phyloP scores from a whole-genome alignment of 2,797 vertebrate genomes.

The Champsocephalus esox region DNA sequence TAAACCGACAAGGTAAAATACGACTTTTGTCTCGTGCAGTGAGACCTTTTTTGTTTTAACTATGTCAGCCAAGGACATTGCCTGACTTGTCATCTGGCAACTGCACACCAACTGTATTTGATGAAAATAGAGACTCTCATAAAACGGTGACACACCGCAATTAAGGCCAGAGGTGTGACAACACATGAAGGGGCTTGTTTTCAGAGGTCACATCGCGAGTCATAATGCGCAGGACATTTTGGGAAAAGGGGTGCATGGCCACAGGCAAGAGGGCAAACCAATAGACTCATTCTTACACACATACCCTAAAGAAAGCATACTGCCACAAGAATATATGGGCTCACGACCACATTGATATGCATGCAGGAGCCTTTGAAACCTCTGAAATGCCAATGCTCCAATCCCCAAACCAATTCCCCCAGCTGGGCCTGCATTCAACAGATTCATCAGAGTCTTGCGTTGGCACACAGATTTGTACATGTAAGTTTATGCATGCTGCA shows the following conservation, averaged over 20 bases:
- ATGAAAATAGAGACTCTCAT: constrained; percentile 68
- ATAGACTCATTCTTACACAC: constrained; percentile 24
- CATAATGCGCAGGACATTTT: constrained; percentile 67
- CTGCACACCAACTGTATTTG: constrained; percentile 66
- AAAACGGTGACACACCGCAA: constrained; percentile 70
- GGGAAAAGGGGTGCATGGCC: constrained; percentile 19
- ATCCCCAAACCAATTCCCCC: constrained; percentile 10
- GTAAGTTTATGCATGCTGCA: constrained; percentile 53
- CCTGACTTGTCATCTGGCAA: constrained; percentile 54
- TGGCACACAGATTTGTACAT: constrained; percentile 53
- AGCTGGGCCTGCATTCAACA: constrained; percentile 47
- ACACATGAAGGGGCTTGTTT: constrained; percentile 74
- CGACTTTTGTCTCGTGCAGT: constrained; percentile 16
- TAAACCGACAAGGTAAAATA: constrained; percentile 34
- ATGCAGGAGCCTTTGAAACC: constrained; percentile 33
- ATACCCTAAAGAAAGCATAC: not conserved
- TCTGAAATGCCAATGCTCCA: constrained; percentile 8
- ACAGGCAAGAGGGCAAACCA: constrained; percentile 42
- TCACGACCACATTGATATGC: constrained; percentile 25
- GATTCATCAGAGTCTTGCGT: constrained; percentile 48
- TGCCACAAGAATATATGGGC: constrained; percentile 19
- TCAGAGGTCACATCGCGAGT: constrained; percentile 65
- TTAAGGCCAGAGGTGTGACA: constrained; percentile 47
- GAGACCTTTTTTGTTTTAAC: constrained; percentile 53
- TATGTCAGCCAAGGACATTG: constrained; percentile 56